Evolutionary conservation across 2,888 invertebrate genomes (phyloP).

Genomic region (Ichneumon xanthorius): DNA sequence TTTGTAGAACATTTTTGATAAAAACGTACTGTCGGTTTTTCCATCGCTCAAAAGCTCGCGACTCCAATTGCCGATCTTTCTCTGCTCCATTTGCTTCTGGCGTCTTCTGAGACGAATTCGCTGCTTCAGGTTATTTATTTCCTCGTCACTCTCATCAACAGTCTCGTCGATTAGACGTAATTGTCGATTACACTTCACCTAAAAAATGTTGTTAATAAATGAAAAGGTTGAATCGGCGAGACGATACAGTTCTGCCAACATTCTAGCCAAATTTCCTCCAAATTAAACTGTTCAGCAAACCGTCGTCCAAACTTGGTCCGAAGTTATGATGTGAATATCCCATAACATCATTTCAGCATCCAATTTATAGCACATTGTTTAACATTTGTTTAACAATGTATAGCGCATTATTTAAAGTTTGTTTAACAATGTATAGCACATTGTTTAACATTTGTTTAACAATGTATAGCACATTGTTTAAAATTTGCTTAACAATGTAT

Average conservation of each 20-base stretch:
- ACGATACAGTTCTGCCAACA: not conserved
- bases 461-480: no score
- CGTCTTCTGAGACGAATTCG: constrained; percentile 87
- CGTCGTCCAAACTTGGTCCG: not conserved
- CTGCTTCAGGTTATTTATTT: constrained; percentile 88
- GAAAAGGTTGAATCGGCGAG: not conserved
- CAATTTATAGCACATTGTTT: not conserved
- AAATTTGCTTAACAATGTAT: no score
- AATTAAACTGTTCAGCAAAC: not conserved
- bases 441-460: no score
- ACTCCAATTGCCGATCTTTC: constrained; percentile 74
- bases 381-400: not conserved
- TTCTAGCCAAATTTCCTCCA: not conserved
- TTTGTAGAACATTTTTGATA: not conserved
- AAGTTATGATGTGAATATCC: not conserved
- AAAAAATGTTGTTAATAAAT: not conserved
- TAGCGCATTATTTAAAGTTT: no score
- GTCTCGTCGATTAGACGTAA: constrained; percentile 85
- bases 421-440: no score
- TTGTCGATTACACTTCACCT: constrained; percentile 88
- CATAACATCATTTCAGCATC: not conserved
- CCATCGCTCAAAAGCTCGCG: constrained; percentile 84
- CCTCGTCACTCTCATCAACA: constrained; percentile 88
- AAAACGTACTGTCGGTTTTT: constrained; percentile 85
- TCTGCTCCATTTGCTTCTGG: constrained; percentile 85